A percentile compares a stretch with the other conserved stretches of the same genome.
These are phyloP conservation scores for Rugalucina vietnamica DNA, from an alignment of 2,888 invertebrate species.

Conservation along the genomic window DNA sequence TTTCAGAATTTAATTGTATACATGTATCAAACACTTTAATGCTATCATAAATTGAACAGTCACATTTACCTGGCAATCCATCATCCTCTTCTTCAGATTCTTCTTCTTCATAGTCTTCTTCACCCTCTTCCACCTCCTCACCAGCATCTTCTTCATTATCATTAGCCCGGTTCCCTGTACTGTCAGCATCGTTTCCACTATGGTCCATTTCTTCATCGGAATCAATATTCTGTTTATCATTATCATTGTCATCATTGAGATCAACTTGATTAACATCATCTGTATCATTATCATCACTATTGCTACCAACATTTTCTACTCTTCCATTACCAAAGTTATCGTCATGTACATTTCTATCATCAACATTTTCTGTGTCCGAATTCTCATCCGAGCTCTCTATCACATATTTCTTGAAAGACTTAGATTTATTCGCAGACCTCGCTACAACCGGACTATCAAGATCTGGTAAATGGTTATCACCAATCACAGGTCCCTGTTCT, in stretches of 20 bases:
- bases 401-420: slow-evolving; percentile 50
- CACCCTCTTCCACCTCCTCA: background rate
- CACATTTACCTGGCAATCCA: background rate
- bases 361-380: slow-evolving; percentile 52
- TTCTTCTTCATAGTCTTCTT: slow-evolving; percentile 7
- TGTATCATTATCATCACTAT: background rate
- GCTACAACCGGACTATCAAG: slow-evolving; percentile 32
- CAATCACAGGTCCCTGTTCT: background rate
- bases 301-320: background rate
- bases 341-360: slow-evolving; percentile 8
- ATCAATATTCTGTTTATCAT: slow-evolving; percentile 7
- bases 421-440: slow-evolving; percentile 41
- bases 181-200: background rate
- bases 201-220: slow-evolving; percentile 14
- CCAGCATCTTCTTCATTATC: background rate
- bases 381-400: slow-evolving; percentile 71
- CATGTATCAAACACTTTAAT: too few relatives aligned
- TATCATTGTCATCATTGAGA: slow-evolving; percentile 16
- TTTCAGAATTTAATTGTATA: too few relatives aligned
- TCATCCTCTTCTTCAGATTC: background rate
- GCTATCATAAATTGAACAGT: background rate
- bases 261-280: background rate
- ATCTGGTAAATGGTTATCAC: background rate
- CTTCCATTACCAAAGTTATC: background rate
- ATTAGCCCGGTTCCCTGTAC: background rate